These are phyloP conservation scores for Notoglanidium macrostoma DNA, from an alignment of 2,797 vertebrate species.

Conservation along the genomic window DNA sequence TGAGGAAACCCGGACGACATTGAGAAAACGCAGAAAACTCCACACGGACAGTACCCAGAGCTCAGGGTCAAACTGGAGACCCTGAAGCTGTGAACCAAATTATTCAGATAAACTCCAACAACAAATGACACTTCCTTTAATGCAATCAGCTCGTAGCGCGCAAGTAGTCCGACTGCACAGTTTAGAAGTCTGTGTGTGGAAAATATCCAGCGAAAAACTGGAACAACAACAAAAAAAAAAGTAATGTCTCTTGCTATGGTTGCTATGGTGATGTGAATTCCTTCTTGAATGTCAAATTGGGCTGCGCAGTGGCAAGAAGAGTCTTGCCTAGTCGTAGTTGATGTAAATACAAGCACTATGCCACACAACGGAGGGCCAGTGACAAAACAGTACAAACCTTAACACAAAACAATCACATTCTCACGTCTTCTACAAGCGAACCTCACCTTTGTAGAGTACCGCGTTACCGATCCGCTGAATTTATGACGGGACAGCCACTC, in stretches of 20 bases:
- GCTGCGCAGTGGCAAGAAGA: neutral
- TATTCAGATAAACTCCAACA: neutral
- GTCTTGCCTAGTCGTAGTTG: neutral
- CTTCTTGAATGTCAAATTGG: neutral
- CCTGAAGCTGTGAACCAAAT: neutral
- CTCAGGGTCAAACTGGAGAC: neutral
- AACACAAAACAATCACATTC: conserved; percentile 6
- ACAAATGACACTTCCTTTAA: neutral
- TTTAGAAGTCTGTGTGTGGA: neutral
- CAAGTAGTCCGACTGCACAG: neutral
- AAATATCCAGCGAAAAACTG: neutral
- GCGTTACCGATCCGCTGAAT: conserved; percentile 1
- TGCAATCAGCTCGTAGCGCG: too few relatives aligned
- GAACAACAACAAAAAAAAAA: neutral
- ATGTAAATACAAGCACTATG: neutral
- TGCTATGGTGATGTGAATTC: conserved; percentile 16
- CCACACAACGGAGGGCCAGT: neutral
- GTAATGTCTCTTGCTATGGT: neutral
- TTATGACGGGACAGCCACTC: conserved; percentile 14
- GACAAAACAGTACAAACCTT: neutral
- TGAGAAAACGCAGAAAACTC: neutral
- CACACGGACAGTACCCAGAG: too few relatives aligned
- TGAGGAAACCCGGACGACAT: neutral
- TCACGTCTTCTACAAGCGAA: neutral
- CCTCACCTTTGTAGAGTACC: neutral